Base-by-base conservation (phyloP, 2,797 vertebrate species). In the Accipiter superciliosus region DNA sequence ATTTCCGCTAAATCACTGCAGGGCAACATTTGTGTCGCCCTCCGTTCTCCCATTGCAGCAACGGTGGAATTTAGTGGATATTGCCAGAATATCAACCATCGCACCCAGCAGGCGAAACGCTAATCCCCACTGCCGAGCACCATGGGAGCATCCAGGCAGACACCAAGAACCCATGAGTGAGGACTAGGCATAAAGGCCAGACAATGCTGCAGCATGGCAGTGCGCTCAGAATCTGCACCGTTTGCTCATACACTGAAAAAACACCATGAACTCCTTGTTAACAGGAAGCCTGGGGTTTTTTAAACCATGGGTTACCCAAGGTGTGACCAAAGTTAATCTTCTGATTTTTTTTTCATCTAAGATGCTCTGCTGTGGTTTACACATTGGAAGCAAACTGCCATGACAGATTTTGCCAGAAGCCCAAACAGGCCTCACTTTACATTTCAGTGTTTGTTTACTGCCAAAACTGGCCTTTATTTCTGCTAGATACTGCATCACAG, bases 111-210 rank as follows among this genome's bases (percentile, higher is more conserved):
- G 52, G 39, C 8, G 11, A 25, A 82, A 42, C 33, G 8, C 47
- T 16, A 3, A 9, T 4, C 11, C 44, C 65, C 52, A 10, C 2
- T 1, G 4, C 52, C 6, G 45, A 66, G 73, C 50, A 13, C 28
- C 45, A 31, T 3, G 0, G 40, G 1, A 39, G 45, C 1, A 11
- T 10, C 44, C 55, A 20, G 11, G 28, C 22, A 50, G 58, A 39
- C 28, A 53, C 40, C 10, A 15, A 61, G 42, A 55, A 52, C 24
- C 29, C 33, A 11, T 15, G n/a, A 49, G 37, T 1, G 1, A 18
- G 37, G 28, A 81, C 6, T 4, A 55, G 13, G 69, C 72, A 11
- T 6, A 6, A n/a, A 33, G 40, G 73, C 29, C 73, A 89, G 55
- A 25, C 13, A 26, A 4, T 18, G 19, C 85, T 52, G 72, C n/a